A percentile compares a stretch with the other conserved stretches of the same genome.
phyloP scores from a whole-genome alignment of 2,888 invertebrate genomes.

The Folsomia manolachei region DNA sequence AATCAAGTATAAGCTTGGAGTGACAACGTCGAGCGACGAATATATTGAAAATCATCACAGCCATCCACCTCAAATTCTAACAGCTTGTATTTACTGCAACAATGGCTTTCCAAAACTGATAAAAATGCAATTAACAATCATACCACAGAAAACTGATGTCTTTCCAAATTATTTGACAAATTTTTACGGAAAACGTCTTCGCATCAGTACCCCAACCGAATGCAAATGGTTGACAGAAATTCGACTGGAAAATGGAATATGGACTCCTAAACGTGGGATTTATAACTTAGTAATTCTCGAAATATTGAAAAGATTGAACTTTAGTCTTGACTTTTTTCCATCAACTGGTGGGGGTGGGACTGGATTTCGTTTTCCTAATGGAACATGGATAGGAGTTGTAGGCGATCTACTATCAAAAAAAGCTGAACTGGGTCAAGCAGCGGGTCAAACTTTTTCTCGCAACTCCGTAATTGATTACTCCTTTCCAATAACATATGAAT shows the following conservation, averaged over 20 bases:
- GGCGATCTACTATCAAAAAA: conserved; percentile 32
- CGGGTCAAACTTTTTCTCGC: conserved; percentile 33
- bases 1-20: conserved; percentile 1
- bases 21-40: no score
- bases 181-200: conserved; percentile 5
- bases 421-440: conserved; percentile 41
- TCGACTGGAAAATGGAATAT: background rate
- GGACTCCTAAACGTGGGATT: conserved; percentile 37
- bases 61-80: background rate
- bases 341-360: conserved; percentile 40
- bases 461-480: conserved; percentile 28
- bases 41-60: no score
- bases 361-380: conserved; percentile 20
- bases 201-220: conserved; percentile 29
- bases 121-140: background rate
- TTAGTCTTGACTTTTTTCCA: conserved; percentile 37
- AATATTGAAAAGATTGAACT: conserved; percentile 32
- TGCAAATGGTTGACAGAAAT: conserved; percentile 38
- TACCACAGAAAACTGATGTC: background rate
- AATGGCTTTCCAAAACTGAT: background rate
- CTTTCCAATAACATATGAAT: conserved; percentile 40
- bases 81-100: background rate
- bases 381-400: conserved; percentile 41
- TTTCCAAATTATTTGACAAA: background rate
- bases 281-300: conserved; percentile 33